Conservation (phyloP, 2,888 invertebrate species). For the Dolomedes plantarius region DNA sequence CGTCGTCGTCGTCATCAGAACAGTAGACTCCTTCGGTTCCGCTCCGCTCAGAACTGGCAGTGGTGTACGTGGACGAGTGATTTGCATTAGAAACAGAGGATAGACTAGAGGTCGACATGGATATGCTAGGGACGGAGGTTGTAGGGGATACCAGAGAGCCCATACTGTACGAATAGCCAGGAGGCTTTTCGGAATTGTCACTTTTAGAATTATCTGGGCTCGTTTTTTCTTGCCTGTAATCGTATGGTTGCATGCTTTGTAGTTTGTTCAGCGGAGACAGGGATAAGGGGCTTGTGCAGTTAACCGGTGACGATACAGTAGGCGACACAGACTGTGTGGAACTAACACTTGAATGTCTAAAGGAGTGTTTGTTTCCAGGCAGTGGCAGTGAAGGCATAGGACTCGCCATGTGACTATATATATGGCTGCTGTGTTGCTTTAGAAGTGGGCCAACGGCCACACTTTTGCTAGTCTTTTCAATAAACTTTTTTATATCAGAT, state of each 20-base stretch:
- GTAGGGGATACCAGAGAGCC: constrained; percentile 72
- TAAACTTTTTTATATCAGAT: constrained; percentile 80
- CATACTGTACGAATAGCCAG: constrained; percentile 10
- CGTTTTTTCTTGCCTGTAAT: constrained; percentile 83
- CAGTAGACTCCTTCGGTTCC: constrained; percentile 45
- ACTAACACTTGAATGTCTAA: constrained; percentile 66
- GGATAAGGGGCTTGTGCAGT: constrained; percentile 80
- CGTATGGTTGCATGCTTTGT: constrained; percentile 97
- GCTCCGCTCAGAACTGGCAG: constrained; percentile 70
- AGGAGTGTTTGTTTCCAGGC: constrained; percentile 23
- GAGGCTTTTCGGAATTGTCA: constrained; percentile 27
- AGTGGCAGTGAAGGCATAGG: constrained; percentile 32
- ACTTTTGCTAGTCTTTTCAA: constrained; percentile 78
- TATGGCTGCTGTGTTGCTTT: constrained; percentile 57
- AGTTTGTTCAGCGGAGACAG: constrained; percentile 89
- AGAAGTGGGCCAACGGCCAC: constrained; percentile 53
- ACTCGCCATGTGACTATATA: constrained; percentile 39
- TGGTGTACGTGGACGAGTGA: constrained; percentile 53
- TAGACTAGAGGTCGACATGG: constrained; percentile 73
- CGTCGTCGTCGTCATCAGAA: constrained; percentile 61
- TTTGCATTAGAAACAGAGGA: constrained; percentile 73
- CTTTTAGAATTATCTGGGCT: constrained; percentile 55
- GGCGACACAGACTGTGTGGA: constrained; percentile 63
- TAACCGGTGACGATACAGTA: constrained; percentile 51
- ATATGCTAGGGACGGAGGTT: constrained; percentile 74